Conservation (phyloP, 2,113 vertebrate species). For the Trachemys scripta region DNA sequence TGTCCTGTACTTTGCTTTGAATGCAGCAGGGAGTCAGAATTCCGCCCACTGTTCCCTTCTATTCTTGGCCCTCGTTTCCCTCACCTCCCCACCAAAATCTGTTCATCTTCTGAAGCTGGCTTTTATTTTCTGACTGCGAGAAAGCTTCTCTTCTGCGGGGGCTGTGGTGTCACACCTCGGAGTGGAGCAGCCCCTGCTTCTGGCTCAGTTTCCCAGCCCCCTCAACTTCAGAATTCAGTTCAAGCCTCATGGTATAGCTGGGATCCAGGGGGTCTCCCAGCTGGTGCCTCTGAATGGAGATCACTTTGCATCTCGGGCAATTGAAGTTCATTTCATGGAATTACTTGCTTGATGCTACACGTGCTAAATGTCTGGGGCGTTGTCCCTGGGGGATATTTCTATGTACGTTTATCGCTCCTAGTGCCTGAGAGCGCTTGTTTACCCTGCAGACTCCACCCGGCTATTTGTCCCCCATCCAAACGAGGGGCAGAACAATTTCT, state of each 20-base stretch:
- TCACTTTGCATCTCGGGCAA: background rate
- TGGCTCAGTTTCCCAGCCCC: background rate
- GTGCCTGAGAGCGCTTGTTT: background rate
- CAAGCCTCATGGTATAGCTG: background rate
- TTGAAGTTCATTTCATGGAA: background rate
- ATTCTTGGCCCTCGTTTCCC: constrained; percentile 72
- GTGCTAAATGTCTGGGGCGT: background rate
- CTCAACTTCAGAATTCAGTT: background rate
- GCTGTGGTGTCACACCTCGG: background rate
- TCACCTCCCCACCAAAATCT: constrained; percentile 78
- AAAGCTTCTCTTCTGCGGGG: constrained; percentile 55
- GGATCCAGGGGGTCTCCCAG: background rate
- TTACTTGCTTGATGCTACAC: background rate
- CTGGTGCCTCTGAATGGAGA: background rate
- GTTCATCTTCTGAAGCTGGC: constrained; percentile 70
- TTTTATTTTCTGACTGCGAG: constrained; percentile 46
- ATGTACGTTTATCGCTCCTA: background rate
- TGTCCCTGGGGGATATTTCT: background rate
- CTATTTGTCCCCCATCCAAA: constrained; percentile 52
- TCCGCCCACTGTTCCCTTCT: constrained; percentile 71
- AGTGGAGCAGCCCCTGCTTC: background rate
- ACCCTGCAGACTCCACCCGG: background rate
- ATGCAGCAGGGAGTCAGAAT: constrained; percentile 66
- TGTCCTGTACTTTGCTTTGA: constrained; percentile 64
- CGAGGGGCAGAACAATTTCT: background rate